Conservation (phyloP, 2,113 vertebrate species). For the Myotis lucifugus region DNA sequence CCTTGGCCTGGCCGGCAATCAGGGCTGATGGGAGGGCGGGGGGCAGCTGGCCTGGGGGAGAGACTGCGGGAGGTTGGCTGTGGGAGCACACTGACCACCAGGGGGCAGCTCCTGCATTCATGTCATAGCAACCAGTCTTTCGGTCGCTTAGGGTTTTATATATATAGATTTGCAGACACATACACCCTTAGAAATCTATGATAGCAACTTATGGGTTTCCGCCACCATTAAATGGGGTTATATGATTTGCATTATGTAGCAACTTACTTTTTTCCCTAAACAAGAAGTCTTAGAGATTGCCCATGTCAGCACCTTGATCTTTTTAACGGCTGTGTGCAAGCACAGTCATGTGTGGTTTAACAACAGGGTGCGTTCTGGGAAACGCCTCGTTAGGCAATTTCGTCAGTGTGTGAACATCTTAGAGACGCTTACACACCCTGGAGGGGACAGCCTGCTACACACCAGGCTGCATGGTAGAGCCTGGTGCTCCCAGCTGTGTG, state of each 20-base stretch:
- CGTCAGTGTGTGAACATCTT: not conserved
- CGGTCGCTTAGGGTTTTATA: too few species aligned
- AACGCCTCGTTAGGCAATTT: too few species aligned
- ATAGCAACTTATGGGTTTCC: not conserved
- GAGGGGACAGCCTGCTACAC: not conserved
- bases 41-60: too few species aligned
- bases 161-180: not conserved
- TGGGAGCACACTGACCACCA: too few species aligned
- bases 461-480: not conserved
- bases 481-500: not conserved
- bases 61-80: too few species aligned
- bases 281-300: not conserved
- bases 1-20: too few species aligned
- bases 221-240: not conserved
- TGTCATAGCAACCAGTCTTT: too few species aligned
- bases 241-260: not conserved
- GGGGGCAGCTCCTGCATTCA: too few species aligned
- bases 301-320: too few species aligned
- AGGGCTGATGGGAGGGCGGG: too few species aligned
- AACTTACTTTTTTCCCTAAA: not conserved
- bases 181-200: not conserved
- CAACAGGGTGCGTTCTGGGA: not conserved
- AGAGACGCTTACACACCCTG: not conserved
- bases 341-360: not conserved
- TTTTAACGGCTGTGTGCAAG: fast-evolving